These are phyloP conservation scores for Haliclona indistincta DNA, from an alignment of 37 sponge, comb jelly and placozoan species.

Conservation along the genomic window DNA sequence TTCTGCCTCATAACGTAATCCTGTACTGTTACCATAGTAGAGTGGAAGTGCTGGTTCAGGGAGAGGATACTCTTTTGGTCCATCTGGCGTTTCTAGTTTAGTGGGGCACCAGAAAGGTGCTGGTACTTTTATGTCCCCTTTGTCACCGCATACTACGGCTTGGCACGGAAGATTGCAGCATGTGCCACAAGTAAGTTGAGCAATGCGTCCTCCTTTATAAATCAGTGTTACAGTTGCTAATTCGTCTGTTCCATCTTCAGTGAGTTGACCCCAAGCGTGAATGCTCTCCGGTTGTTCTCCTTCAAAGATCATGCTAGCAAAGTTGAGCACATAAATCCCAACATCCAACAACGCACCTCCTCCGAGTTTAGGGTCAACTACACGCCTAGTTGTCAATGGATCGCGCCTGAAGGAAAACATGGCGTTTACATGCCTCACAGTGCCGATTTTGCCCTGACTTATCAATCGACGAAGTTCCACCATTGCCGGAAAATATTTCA, in stretches of 20 bases:
- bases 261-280: not conserved
- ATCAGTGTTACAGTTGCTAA: slow-evolving; percentile 13
- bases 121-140: slow-evolving; percentile 44
- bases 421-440: slow-evolving; percentile 58
- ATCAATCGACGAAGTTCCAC: slow-evolving; percentile 52
- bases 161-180: slow-evolving; percentile 10
- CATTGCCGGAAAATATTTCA: slow-evolving; percentile 69
- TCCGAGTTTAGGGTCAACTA: slow-evolving; percentile 25
- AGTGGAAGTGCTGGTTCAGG: slow-evolving; percentile 3
- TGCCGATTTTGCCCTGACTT: slow-evolving; percentile 57
- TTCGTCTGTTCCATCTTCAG: slow-evolving; percentile 23
- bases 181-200: not conserved
- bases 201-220: slow-evolving; percentile 21
- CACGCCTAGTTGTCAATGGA: not conserved
- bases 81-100: not conserved
- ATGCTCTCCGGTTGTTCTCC: slow-evolving; percentile 23
- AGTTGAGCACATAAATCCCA: slow-evolving; percentile 47
- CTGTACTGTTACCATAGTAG: slow-evolving; percentile 50
- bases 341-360: slow-evolving; percentile 55
- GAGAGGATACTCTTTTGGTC: not conserved
- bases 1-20: slow-evolving; percentile 74
- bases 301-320: slow-evolving; percentile 43
- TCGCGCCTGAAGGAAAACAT: slow-evolving; percentile 42
- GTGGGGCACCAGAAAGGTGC: slow-evolving; percentile 52
- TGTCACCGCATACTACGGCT: slow-evolving; percentile 21